Evolutionary conservation across 1,140 invertebrate species (phyloP).

Genomic region (Cephus cinctus): DNA sequence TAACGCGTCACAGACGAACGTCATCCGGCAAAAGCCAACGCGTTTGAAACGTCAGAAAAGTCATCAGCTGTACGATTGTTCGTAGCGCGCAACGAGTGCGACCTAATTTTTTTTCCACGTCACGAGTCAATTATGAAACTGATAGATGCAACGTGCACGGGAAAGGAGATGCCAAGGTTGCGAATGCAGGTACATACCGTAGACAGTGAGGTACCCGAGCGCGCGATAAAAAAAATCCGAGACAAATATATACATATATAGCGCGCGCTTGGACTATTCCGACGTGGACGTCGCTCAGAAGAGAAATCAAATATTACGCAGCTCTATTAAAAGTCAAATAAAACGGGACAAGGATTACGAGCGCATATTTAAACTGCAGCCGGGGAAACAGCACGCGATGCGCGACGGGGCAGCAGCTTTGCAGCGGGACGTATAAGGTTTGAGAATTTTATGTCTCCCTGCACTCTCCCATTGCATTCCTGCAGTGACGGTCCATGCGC

Average conservation of each 20-base stretch:
- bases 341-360: constrained; percentile 31
- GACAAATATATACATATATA: constrained; percentile 7
- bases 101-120: constrained; percentile 14
- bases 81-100: not conserved
- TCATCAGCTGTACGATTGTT: constrained; percentile 12
- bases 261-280: not conserved
- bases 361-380: constrained; percentile 27
- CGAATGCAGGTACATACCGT: too few species aligned
- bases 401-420: too few species aligned
- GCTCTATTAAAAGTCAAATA: constrained; percentile 38
- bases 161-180: too few species aligned
- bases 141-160: not conserved
- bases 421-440: too few species aligned
- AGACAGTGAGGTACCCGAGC: not conserved
- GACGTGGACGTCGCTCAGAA: constrained; percentile 14
- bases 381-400: too few species aligned
- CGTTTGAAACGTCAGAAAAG: not conserved
- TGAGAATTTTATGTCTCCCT: too few species aligned
- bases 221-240: constrained; percentile 6
- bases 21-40: too few species aligned
- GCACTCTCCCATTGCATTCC: too few species aligned
- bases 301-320: constrained; percentile 33
- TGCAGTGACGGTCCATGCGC: too few species aligned
- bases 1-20: too few species aligned
- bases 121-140: constrained; percentile 9